Conservation (phyloP, 2,113 vertebrate genomes). For the Pardalotus punctatus region DNA sequence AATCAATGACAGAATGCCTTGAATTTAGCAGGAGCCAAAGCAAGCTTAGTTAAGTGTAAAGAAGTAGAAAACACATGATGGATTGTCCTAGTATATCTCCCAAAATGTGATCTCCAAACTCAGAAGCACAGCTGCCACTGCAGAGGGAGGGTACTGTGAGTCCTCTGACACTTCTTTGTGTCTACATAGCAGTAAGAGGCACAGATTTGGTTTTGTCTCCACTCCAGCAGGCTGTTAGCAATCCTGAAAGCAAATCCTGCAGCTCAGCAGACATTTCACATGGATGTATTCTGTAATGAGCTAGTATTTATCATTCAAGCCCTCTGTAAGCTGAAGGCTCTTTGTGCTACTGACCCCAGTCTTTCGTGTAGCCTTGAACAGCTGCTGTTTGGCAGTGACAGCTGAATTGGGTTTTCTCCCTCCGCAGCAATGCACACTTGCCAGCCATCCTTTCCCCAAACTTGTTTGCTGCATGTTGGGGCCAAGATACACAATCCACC, state of each 20-base stretch:
- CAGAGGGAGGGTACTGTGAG: neutral
- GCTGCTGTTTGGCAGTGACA: slow-evolving; percentile 26
- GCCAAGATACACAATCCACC: slow-evolving; percentile 24
- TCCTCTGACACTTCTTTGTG: neutral
- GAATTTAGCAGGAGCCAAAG: neutral
- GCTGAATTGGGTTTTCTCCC: slow-evolving; percentile 24
- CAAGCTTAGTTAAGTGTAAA: slow-evolving; percentile 30
- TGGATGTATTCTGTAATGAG: slow-evolving; percentile 7
- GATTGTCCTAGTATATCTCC: neutral
- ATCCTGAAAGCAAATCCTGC: neutral
- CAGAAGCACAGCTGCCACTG: neutral
- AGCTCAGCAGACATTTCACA: slow-evolving; percentile 29
- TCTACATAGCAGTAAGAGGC: neutral
- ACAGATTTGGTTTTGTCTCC: slow-evolving; percentile 17
- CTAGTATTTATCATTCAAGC: slow-evolving; percentile 1
- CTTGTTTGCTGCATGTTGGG: neutral
- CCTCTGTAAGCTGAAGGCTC: slow-evolving; percentile 1
- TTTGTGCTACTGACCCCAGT: slow-evolving; percentile 45
- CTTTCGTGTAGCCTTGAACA: neutral
- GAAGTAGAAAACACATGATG: neutral
- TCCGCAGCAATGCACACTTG: slow-evolving; percentile 9
- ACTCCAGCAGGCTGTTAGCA: neutral
- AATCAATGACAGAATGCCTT: neutral
- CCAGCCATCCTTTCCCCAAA: neutral
- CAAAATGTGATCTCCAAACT: neutral